These are phyloP conservation scores for Synaphobranchus kaupii DNA, from an alignment of 2,797 vertebrate genomes.

Conservation along the genomic window DNA sequence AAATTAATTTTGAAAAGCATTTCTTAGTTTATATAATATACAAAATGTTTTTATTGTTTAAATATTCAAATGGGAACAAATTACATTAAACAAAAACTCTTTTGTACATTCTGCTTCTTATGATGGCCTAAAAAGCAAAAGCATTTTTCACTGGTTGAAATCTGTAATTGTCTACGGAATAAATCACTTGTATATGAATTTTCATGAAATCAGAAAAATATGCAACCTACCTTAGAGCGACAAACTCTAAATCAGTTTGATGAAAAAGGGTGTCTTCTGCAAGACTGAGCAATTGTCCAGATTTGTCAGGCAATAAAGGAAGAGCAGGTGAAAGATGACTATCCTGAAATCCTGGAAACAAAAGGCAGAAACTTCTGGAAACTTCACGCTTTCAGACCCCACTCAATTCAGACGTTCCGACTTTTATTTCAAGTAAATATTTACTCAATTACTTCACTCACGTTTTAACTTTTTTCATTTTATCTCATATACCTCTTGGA, in stretches of 20 bases:
- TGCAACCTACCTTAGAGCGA: slow-evolving; percentile 66
- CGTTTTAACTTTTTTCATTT: not conserved
- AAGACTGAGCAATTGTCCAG: slow-evolving; percentile 52
- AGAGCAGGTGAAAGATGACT: slow-evolving; percentile 60
- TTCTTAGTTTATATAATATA: no score
- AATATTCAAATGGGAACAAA: not conserved
- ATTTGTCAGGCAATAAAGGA: slow-evolving; percentile 60
- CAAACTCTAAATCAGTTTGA: slow-evolving; percentile 63
- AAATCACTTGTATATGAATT: not conserved
- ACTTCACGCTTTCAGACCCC: not conserved
- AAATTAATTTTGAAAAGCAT: no score
- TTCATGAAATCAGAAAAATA: not conserved
- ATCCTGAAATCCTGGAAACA: slow-evolving; percentile 60
- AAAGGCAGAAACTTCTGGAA: no score
- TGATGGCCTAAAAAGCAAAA: not conserved
- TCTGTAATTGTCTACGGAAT: not conserved
- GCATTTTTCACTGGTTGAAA: not conserved
- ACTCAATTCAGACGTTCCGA: not conserved
- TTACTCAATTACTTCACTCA: not conserved
- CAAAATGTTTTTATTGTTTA: no score
- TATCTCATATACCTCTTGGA: not conserved
- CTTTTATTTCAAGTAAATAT: not conserved
- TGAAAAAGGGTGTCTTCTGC: slow-evolving; percentile 60
- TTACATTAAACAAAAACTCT: not conserved
- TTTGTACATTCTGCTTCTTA: not conserved